Base-by-base conservation (phyloP, 2,888 invertebrate genomes). In the Rhagonycha fulva region DNA sequence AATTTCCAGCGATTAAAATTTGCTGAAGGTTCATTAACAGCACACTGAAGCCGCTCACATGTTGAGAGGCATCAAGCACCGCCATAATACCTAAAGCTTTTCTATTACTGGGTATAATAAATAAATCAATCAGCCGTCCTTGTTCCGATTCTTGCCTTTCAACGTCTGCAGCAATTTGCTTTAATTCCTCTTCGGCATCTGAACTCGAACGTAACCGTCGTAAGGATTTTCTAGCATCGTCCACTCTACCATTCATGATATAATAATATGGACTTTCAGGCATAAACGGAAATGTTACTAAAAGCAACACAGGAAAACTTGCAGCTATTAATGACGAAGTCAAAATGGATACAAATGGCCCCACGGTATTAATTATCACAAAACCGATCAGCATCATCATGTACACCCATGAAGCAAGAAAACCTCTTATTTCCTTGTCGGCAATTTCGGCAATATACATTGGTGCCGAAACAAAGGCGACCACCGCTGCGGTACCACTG, bases 211-310 rank as follows among this genome's bases (percentile, higher is more conserved):
- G 73, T n/a, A 86, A 79, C 60, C 82, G 80, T 11, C 77, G 72
- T 26, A 85, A 66, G 1, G 84, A 80, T 76, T 79, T 82, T 71
- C 77, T 78, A 0, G 86, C 86, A 23, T 81, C 73, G 7, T 82
- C 83, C 7, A 66, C 68, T 72, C 82, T 76, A 11, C 81, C 81
- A 70, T 82, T 83, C 12, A 79, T 78, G 0, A 86, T 73, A 0
- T 83, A 76, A 74, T 83, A 86, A 74, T 86, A 86, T 0, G 86
- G 86, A 4, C 84, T 85, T 71, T 86, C 84, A 0, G 86, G 86
- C 84, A 86, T 84, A 74, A 84, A 84, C 1, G 82, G 80, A 71
- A 85, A 86, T 5, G 82, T 79, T 7, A 79, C 72, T 3, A 85
- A 77, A 77, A 85, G 84, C 0, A 75, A 63, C 0, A 82, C 7